Evolutionary conservation across 2,888 invertebrate species (phyloP).

Genomic region (Cerceris rybyensis): DNA sequence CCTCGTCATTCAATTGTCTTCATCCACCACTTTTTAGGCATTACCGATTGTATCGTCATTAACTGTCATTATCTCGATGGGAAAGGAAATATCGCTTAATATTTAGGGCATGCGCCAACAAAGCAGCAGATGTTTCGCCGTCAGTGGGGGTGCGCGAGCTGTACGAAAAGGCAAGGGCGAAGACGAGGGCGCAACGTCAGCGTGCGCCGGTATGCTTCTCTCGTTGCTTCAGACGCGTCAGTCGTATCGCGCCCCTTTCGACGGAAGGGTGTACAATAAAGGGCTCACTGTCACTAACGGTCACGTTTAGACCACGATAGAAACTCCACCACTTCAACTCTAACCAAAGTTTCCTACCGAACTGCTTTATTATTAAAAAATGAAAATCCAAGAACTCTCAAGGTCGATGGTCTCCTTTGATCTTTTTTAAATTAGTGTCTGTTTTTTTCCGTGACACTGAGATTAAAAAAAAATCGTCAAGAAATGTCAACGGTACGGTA

Average conservation of each 20-base stretch:
- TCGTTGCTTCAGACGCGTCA: constrained; percentile 40
- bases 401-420: too few relatives aligned
- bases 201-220: constrained; percentile 41
- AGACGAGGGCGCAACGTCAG: constrained; percentile 36
- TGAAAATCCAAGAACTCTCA: too few relatives aligned
- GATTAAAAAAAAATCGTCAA: neutral
- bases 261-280: constrained; percentile 31
- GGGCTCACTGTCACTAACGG: neutral
- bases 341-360: too few relatives aligned
- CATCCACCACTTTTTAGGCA: neutral
- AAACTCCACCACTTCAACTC: too few relatives aligned
- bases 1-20: neutral
- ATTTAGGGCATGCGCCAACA: constrained; percentile 47
- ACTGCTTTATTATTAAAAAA: too few relatives aligned
- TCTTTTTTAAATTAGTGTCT: too few relatives aligned
- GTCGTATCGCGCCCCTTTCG: constrained; percentile 49
- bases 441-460: too few relatives aligned
- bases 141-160: constrained; percentile 29
- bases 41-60: constrained; percentile 16
- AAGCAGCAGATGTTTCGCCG: constrained; percentile 34
- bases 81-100: neutral
- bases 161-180: constrained; percentile 25
- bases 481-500: neutral
- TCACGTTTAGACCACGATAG: neutral
- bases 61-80: constrained; percentile 12